Evolutionary conservation across 1,140 invertebrate species (phyloP), one percentile per base, ranked within the genome.

Genomic region (Formica exsecta): DNA sequence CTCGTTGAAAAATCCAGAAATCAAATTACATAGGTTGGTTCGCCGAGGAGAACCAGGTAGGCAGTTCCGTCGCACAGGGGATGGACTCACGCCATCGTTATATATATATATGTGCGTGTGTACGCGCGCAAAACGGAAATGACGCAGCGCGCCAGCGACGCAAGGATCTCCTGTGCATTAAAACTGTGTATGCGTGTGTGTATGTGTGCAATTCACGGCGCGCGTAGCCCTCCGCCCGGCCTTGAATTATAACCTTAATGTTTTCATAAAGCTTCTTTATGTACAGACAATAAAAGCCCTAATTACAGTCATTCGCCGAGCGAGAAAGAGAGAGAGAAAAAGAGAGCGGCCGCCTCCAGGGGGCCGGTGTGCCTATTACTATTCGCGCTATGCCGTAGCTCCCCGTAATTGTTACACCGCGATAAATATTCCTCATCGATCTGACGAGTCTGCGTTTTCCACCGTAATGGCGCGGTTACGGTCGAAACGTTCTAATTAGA

Each of bases 231-330:
- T 83, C 71, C 38, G 38, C 64, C 62, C 90, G 90, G 71, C 87
- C 87, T 91, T 87, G 86, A 92, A 92, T 92, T 91, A 92, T 91
- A 89, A 90, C 90, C 89, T 93, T 92, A 93, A 93, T 93, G 90
- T 92, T 93, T 93, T 93, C 91, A 93, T 93, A 92, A 92, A 92
- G 86, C 92, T 90, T 91, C 89, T 87, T 91, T 90, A 91, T 89
- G 88, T 91, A 90, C 91, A 90, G 90, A 92, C 90, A 91, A 92
- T 92, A 93, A 93, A 92, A 92, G 88, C 68, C 85, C 89, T 92
- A 92, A 93, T 92, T 92, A 91, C 87, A 80, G 90, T 87, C 71
- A 87, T 88, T 91, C 81, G 89, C 51, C 81, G 74, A 62, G 74
- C 86, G 77, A 65, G 32, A 74, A 54, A 61, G 75, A 13, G 57